A percentile compares a stretch with the other conserved stretches of the same genome.
Evolutionary conservation across 2,797 vertebrate species (phyloP).

Genomic region (Bufotes viridis): DNA sequence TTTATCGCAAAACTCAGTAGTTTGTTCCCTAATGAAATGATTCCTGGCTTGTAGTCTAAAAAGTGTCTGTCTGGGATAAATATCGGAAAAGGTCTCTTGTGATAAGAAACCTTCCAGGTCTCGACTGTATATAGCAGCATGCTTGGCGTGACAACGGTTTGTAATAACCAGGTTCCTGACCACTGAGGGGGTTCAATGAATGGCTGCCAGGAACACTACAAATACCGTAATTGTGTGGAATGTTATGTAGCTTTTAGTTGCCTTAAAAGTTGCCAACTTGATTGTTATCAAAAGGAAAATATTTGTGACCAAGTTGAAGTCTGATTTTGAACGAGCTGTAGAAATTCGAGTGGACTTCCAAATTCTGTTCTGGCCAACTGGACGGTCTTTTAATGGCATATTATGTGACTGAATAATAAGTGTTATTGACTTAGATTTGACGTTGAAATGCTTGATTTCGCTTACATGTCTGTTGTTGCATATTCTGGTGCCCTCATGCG

Average conservation of each 20-base stretch:
- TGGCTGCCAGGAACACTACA: slow-evolving; percentile 33
- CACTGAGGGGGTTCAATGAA: slow-evolving; percentile 34
- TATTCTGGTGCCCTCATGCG: slow-evolving; percentile 95
- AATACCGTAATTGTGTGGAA: slow-evolving; percentile 8
- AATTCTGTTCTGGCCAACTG: background rate
- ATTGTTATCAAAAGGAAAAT: slow-evolving; percentile 31
- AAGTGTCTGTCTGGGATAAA: slow-evolving; percentile 21
- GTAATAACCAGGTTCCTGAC: background rate
- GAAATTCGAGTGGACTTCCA: background rate
- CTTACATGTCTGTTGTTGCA: slow-evolving; percentile 94
- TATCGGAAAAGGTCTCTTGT: slow-evolving; percentile 19
- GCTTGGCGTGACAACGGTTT: slow-evolving; percentile 1
- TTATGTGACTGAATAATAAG: background rate
- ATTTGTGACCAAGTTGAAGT: slow-evolving; percentile 11
- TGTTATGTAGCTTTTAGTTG: slow-evolving; percentile 29
- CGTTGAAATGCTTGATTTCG: slow-evolving; percentile 26
- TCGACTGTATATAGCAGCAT: background rate
- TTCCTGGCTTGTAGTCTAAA: slow-evolving; percentile 7
- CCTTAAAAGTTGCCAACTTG: slow-evolving; percentile 13
- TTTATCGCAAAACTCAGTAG: background rate
- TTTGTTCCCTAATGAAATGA: slow-evolving; percentile 3
- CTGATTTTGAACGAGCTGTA: background rate
- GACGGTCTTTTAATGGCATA: background rate
- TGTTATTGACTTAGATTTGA: background rate
- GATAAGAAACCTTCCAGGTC: slow-evolving; percentile 17